Conservation (phyloP, 2,888 invertebrate genomes). For the Cotesia congregata region DNA sequence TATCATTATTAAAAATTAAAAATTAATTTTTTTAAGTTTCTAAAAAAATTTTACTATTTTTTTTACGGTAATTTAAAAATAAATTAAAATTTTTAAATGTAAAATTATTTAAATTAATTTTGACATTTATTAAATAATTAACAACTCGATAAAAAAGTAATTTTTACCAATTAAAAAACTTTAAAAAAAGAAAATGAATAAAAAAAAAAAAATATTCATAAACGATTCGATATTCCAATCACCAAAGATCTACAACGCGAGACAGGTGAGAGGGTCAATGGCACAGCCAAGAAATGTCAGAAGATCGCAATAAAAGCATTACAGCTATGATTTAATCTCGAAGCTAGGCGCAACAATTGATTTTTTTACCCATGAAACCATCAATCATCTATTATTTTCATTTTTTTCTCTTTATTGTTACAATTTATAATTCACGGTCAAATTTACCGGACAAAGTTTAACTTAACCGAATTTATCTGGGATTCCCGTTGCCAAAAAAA, state of each 20-base stretch:
- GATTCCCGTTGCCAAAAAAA: neutral
- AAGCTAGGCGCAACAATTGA: constrained; percentile 7
- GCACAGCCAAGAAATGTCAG: constrained; percentile 11
- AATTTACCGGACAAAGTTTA: neutral
- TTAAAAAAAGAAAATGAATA: no score
- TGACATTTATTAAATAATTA: no score
- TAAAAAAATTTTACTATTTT: no score
- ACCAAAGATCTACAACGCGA: neutral
- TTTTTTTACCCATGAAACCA: constrained; percentile 12
- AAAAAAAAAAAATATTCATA: no score
- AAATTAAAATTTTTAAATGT: no score
- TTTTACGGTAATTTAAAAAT: no score
- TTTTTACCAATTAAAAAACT: no score
- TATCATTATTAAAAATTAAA: no score
- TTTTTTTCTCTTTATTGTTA: constrained; percentile 8
- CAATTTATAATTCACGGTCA: constrained; percentile 21
- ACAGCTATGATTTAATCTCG: constrained; percentile 17
- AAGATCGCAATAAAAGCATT: constrained; percentile 17
- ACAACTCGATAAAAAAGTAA: no score
- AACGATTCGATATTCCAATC: neutral
- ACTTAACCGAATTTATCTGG: neutral
- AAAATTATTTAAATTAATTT: no score
- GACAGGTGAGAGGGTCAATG: constrained; percentile 19
- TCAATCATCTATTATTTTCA: neutral
- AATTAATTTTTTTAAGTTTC: no score